Base-by-base conservation (phyloP, 2,797 vertebrate genomes). In the Xiphorhynchus erythropygius region DNA sequence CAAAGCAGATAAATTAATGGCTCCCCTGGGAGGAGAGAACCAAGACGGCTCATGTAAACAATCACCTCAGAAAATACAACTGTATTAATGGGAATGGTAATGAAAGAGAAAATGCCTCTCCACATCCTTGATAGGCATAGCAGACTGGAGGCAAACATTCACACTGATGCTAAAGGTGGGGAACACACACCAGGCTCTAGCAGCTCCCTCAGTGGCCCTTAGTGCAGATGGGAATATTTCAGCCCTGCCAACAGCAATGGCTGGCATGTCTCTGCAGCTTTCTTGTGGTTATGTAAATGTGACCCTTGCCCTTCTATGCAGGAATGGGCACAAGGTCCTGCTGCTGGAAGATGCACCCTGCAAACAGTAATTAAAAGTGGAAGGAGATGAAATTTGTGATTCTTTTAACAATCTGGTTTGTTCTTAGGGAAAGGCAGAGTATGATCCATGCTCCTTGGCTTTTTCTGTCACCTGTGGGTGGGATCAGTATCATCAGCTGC, bases 1-100 rank as follows among this genome's bases (percentile, higher is more conserved):
- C 89, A 94, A 93, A 90, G 93, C 91, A 87, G 89, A 95, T 88
- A 94, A 96, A 95, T 96, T 96, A 97, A 96, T 90, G 85, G 74
- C 60, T 96, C 96, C 96, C 96, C 74, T 95, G 96, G 91, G 96
- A 94, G 77, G 23, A 86, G 57, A 4, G 18, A 94, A 67, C 2
- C 0, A 44, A 84, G 85, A 56, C 88, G 85, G 74, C 74, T 96
- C 59, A 2, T 64, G 87, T 94, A 97, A 97, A 97, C 94, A 97
- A 96, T 96, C 56, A 63, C 67, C 92, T 90, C 62, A 62, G 69
- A 65, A 96, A 94, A 94, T 79, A 89, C 81, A 87, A 96, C 73
- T 37, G 59, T n/a, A 92, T 92, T 94, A 81, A 84, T 68, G 62
- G 62, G 69, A 88, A 79, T 50, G 80, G 74, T 74, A 92, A 89